Base-by-base conservation (phyloP, 2,113 vertebrate species). In the Hemichromis elongatus region DNA sequence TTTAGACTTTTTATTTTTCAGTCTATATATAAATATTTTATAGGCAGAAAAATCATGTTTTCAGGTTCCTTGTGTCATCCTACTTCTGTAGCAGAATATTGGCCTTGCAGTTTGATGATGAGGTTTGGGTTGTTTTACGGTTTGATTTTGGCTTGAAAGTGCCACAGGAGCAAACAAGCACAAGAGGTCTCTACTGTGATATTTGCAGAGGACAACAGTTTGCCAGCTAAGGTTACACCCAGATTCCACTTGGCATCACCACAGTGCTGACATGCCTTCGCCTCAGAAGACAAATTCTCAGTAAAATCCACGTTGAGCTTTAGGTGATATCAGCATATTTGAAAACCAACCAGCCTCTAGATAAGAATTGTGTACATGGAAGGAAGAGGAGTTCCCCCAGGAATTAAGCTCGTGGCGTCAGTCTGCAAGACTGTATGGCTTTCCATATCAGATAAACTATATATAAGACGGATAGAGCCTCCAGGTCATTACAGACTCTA, bases 121-220 rank as follows among this genome's bases (percentile, higher is more conserved):
- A 40, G 61, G 35, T 66, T 37, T 40, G 33, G 2, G 59, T 0
- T 63, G 59, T 63, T 37, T n/a, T 37, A 63, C 2, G 4, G 33
- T 63, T 37, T 8, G 33, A 37, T 37, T 37, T 37, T 0, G 10
- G 33, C 19, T 63, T 0, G 10, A 4, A 21, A 40, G 57, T 11
- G 28, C 16, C 33, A 1, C 56, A 10, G 13, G 1, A 59, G 56
- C 28, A 33, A 28, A 59, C 56, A 10, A 59, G 28, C 59, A 63
- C 33, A 63, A 21, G 9, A 37, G 0, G 59, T n/a, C 33, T 63
- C 6, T 63, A 19, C 61, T 66, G 61, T 66, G 37, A 42, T 70
- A 9, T 70, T 26, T 70, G 21, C 66, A 45, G 40, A 70, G 66
- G 37, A 70, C 21, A 45, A 0, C 37, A 70, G 13, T 45, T 70